These are phyloP conservation scores for Callionymus lyra DNA, from an alignment of 2,113 vertebrate species.

Conservation along the genomic window DNA sequence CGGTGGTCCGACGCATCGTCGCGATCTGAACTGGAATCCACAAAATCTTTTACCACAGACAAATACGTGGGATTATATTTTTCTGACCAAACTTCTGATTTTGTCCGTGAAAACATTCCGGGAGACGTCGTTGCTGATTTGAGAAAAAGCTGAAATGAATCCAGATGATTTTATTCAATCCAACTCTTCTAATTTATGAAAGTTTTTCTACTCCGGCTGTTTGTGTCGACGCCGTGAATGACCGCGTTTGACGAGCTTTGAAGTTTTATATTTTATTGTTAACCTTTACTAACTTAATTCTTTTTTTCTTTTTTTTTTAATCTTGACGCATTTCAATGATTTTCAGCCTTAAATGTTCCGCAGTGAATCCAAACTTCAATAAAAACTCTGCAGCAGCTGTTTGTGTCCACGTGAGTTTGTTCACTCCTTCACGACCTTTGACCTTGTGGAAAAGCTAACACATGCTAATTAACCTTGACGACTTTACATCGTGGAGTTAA, in stretches of 20 bases:
- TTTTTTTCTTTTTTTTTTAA: slow-evolving; percentile 29
- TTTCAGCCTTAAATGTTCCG: slow-evolving; percentile 49
- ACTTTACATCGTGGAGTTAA: too few species aligned
- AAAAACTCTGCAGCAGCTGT: slow-evolving; percentile 10
- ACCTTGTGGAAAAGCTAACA: too few species aligned
- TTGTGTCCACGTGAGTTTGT: too few species aligned
- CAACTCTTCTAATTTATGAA: slow-evolving; percentile 64
- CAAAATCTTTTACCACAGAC: too few species aligned
- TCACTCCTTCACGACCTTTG: too few species aligned
- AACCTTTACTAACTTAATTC: slow-evolving; percentile 71
- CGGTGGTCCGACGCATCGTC: too few species aligned
- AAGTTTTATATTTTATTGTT: slow-evolving; percentile 68
- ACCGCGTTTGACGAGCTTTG: slow-evolving; percentile 56
- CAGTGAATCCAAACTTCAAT: slow-evolving; percentile 12
- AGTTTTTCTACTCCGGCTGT: slow-evolving; percentile 39
- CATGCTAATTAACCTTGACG: too few species aligned
- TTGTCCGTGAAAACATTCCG: too few species aligned
- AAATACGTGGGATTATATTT: too few species aligned
- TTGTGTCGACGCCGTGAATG: slow-evolving; percentile 62
- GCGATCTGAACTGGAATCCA: too few species aligned
- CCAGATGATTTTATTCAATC: slow-evolving; percentile 54
- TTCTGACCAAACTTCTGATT: too few species aligned
- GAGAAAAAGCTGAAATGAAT: slow-evolving; percentile 53
- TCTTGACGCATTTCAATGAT: slow-evolving; percentile 39
- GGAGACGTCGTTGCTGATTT: too few species aligned